Conservation (phyloP, 2,113 vertebrate genomes). For the Pampusana beccarii region DNA sequence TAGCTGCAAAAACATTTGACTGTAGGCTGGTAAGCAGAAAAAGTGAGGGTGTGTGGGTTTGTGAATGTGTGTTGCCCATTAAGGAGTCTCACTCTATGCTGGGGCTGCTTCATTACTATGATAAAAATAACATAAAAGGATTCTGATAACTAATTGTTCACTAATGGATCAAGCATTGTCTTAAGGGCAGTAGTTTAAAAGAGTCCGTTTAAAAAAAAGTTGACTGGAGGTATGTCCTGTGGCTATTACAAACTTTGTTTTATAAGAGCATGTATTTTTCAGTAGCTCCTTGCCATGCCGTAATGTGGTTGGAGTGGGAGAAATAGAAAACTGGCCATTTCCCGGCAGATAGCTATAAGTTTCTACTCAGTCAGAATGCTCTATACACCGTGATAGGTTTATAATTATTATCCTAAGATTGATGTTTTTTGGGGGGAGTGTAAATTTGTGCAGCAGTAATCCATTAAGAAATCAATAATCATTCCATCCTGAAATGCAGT, state of each 20-base stretch:
- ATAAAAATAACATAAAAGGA: constrained; percentile 31
- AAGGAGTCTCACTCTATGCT: constrained; percentile 28
- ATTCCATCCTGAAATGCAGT: constrained; percentile 74
- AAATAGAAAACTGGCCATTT: constrained; percentile 78
- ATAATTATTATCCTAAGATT: constrained; percentile 83
- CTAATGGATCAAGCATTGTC: background rate
- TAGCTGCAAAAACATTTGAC: constrained; percentile 36
- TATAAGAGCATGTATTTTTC: constrained; percentile 65
- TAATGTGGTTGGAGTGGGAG: constrained; percentile 73
- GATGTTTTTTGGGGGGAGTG: constrained; percentile 74
- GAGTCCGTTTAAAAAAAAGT: constrained; percentile 42
- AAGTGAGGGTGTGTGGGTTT: constrained; percentile 55
- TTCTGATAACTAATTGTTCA: constrained; percentile 30
- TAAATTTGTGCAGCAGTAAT: constrained; percentile 82
- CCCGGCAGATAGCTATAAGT: constrained; percentile 75
- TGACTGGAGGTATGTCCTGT: constrained; percentile 46
- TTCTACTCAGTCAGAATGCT: constrained; percentile 74
- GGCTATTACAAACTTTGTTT: constrained; percentile 55
- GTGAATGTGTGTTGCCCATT: constrained; percentile 48
- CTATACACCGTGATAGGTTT: constrained; percentile 72
- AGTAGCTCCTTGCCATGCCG: constrained; percentile 48
- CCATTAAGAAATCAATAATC: constrained; percentile 87
- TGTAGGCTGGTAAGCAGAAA: constrained; percentile 49
- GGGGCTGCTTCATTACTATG: constrained; percentile 15
- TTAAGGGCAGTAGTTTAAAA: constrained; percentile 28